Evolutionary conservation across 2,888 invertebrate species (phyloP), one percentile per base, ranked within the genome.

Genomic region (Glaucopsyche alexis): DNA sequence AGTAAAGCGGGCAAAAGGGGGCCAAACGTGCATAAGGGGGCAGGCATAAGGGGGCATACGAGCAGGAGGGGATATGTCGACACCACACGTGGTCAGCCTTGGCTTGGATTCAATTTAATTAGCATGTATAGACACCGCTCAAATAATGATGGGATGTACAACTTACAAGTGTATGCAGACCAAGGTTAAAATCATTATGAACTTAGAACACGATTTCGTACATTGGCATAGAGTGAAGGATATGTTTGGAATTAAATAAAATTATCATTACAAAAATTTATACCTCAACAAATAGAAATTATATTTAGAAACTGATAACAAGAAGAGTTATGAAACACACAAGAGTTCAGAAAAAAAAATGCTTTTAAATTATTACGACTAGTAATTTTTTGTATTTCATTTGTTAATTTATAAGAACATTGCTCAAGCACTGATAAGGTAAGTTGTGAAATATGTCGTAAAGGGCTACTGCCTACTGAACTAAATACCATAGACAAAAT

Each of bases 81-180:
- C 76, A 78, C 74, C 55, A 76, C 79, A 77, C 78, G 78, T 78
- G 78, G 76, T 16, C 72, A 76, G 78, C 81, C 81, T 81, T 81
- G 81, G 77, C 80, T 81, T 73, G 69, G 73, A 77, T 81, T 73
- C 75, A 55, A 71, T 50, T 11, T 64, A 76, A 77, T 77, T 75
- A 77, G 73, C 74, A 77, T 75, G 75, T 73, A 73, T 71, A 60
- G 60, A 71, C 64, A 16, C 16, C 55, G 65, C 52, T 29, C 38
- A 65, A 72, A 67, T 69, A 38, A 73, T 55, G 73, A 74, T 72
- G 45, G 66, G 47, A 66, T 71, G 52, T 45, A 71, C 71, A 72
- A 66, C 42, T 75, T 71, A 75, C 73, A 71, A 72, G 73, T 71
- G 19, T 60, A 13, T 14, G 29, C 14, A 19, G 49, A 7, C 45